Evolutionary conservation across 2,888 invertebrate genomes (phyloP).

Genomic region (Xestia xanthographa): DNA sequence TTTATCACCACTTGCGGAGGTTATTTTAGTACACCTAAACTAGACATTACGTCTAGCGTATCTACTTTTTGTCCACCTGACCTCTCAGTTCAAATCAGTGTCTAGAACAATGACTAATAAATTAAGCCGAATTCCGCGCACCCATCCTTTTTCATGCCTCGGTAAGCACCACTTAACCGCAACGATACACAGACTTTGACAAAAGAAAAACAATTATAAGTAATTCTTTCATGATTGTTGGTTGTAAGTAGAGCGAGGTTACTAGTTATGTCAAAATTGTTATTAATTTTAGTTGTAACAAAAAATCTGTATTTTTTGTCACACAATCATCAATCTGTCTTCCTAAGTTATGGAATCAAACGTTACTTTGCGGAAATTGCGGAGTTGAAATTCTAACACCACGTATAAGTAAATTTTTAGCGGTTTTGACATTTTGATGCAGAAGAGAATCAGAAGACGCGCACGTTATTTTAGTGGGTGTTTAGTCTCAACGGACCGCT

Average conservation of each 20-base stretch:
- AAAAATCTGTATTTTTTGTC: constrained; percentile 4
- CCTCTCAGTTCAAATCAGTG: constrained; percentile 40
- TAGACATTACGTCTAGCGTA: constrained; percentile 21
- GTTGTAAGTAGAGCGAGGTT: constrained; percentile 34
- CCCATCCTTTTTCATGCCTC: constrained; percentile 57
- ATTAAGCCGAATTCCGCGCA: constrained; percentile 27
- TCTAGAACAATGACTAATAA: constrained; percentile 48
- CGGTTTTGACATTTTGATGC: neutral
- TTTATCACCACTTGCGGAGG: neutral
- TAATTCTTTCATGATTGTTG: constrained; percentile 22
- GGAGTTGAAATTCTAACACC: no score
- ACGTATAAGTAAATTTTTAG: no score
- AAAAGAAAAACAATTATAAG: constrained; percentile 39
- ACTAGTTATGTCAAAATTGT: constrained; percentile 23
- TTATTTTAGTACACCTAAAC: constrained; percentile 1
- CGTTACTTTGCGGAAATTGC: no score
- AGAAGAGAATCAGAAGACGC: no score
- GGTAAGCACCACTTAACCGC: constrained; percentile 47
- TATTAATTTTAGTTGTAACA: constrained; percentile 14
- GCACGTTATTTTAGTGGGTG: no score
- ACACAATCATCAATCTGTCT: no score
- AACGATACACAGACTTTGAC: constrained; percentile 45
- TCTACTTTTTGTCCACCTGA: constrained; percentile 21
- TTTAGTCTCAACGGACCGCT: no score
- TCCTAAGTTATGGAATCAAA: neutral